Conservation (phyloP, 2,113 vertebrate genomes). For the Phoenicopterus ruber region DNA sequence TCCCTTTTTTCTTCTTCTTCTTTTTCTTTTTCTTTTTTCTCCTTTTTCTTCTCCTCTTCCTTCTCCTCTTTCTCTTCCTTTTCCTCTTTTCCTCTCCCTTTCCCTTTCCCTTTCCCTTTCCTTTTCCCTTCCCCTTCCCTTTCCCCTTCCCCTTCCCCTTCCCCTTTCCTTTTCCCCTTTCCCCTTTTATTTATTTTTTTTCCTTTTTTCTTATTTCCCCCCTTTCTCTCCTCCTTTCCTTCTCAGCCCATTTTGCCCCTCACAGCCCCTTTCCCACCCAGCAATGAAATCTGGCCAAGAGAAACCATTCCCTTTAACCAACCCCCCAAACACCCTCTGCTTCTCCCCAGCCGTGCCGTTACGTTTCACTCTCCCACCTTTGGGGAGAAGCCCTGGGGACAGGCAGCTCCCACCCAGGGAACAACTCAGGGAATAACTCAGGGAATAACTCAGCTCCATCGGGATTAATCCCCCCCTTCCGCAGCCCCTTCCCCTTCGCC, state of each 20-base stretch:
- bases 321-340: accelerated
- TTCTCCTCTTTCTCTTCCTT: no score
- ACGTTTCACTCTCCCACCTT: background rate
- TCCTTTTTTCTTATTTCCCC: no score
- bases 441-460: background rate
- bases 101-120: accelerated
- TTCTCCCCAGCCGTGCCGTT: background rate
- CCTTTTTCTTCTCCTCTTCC: accelerated
- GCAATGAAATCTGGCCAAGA: background rate
- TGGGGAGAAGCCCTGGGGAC: background rate
- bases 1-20: accelerated
- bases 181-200: no score
- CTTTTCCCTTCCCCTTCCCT: accelerated
- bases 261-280: background rate
- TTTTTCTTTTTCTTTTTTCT: no score
- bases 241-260: background rate
- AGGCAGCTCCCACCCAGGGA: background rate
- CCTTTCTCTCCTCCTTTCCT: background rate
- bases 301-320: background rate
- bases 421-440: no score
- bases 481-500: background rate
- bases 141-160: accelerated
- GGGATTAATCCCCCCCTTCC: background rate
- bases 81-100: no score
- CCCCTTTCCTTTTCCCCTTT: no score